Evolutionary conservation across 2,797 vertebrate genomes (phyloP), one percentile per base, ranked within the genome.

Genomic region (Morus bassanus): DNA sequence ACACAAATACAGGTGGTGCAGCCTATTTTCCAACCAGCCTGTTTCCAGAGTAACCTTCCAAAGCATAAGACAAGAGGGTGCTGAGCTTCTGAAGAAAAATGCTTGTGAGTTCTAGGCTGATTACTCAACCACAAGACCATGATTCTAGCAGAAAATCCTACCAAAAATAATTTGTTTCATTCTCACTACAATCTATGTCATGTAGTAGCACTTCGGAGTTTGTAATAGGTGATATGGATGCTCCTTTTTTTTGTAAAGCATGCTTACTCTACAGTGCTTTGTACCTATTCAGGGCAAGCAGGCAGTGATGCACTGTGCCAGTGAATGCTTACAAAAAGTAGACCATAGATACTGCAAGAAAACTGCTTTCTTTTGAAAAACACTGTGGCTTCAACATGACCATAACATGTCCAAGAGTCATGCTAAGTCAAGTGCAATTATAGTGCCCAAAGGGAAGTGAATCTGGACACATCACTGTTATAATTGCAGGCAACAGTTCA

Each of bases 21-120:
- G 63, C 19, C 27, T 85, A 9, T 85, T 87, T 94, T 92, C 48
- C 12, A 68, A 56, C 25, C 64, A 88, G 25, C 28, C 64, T 88
- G 75, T 91, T 91, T 91, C 85, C 85, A 93, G 79, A 82, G 68
- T 74, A 89, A 83, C 60, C 43, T 96, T 93, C 93, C 60, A 74
- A 95, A 91, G 64, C 4, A 4, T 69, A 35, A 65, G 33, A 64
- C 64, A 86, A 80, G 43, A 84, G 37, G 54, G 15, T 77, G 45
- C 39, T 72, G 76, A 87, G 37, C 53, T 81, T 77, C 85, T 85
- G 46, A 88, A 74, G 68, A 86, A 89, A 91, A 95, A 70, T 0
- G 0, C 19, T 64, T 46, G 30, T n/a, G 54, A 67, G 39, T 45
- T 72, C 28, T 39, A 39, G 16, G 37, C n/a, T 48, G 28, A 73